A percentile compares a stretch with the other conserved stretches of the same genome.
These are phyloP conservation scores for Chascanopsetta lugubris DNA, from an alignment of 2,113 vertebrate species.

Conservation along the genomic window DNA sequence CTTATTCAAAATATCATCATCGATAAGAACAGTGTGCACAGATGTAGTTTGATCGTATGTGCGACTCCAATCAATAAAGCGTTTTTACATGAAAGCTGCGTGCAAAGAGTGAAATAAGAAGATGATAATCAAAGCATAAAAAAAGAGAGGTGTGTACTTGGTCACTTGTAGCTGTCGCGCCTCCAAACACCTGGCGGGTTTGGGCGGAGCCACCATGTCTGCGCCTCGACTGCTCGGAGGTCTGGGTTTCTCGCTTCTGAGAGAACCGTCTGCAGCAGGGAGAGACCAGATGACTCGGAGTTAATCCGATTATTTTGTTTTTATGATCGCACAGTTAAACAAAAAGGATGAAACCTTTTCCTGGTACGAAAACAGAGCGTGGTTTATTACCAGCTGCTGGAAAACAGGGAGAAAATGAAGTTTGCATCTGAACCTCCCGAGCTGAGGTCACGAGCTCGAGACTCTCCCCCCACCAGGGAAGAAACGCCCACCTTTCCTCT, in stretches of 20 bases:
- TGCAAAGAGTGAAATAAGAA: neutral
- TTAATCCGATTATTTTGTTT: neutral
- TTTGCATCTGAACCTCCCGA: neutral
- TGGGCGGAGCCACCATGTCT: conserved; percentile 76
- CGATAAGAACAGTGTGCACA: too few relatives aligned
- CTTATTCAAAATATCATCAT: too few relatives aligned
- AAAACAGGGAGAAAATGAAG: neutral
- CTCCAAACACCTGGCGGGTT: conserved; percentile 75
- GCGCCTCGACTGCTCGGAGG: conserved; percentile 81
- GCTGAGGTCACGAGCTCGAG: neutral
- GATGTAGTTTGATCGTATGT: too few relatives aligned
- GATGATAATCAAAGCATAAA: neutral
- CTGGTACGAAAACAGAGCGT: neutral
- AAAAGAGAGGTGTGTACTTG: conserved; percentile 45
- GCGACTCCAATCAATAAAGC: too few relatives aligned
- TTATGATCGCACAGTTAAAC: neutral
- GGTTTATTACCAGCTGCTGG: conserved; percentile 1
- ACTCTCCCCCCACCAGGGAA: neutral
- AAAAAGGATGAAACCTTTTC: neutral
- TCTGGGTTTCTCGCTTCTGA: conserved; percentile 74
- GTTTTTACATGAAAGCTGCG: neutral
- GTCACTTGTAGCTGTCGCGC: conserved; percentile 35
- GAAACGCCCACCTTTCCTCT: conserved; percentile 82
- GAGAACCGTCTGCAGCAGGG: conserved; percentile 80
- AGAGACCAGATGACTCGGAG: conserved; percentile 23